Base-by-base conservation (phyloP, 2,113 vertebrate species). In the Hippocampus guttulatus region DNA sequence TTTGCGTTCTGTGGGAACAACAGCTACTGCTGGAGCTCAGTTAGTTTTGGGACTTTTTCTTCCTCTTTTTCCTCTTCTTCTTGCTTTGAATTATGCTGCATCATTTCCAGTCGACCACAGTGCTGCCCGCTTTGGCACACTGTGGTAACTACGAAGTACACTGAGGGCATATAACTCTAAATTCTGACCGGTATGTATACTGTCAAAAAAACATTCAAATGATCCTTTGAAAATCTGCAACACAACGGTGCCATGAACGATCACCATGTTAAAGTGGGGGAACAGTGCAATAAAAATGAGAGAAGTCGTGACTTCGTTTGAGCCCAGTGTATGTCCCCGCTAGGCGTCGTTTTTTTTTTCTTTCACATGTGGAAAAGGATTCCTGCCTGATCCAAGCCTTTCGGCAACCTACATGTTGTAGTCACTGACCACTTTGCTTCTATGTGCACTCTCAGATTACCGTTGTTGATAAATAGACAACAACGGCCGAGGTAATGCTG, bases 391-490 rank as follows among this genome's bases (percentile, higher is more conserved):
- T 54, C 52, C 21, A 33, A 40, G 18, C 33, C 33, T 10, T 40
- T 18, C 40, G 43, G 23, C 14, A 66, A n/a, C 55, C 16, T 25
- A 12, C 5, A 27, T 66, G 33, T 21, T 23, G 40, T 30, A 51
- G 64, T 25, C 30, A 61, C 43, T 60, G 33, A 55, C 64, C 67
- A 45, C 45, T 65, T 75, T 20, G 18, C 25, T 45, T 23, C 41
- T 64, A 49, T 58, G 52, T 63, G 64, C 38, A 52, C 49, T 71
- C 16, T 69, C 75, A 70, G 12, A 14, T 78, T 66, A 67, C 69
- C 51, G 2, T 55, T 55, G 65, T n/a, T 65, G 38, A 70, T 64
- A 33, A 69, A 74, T 62, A 33, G 15, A 27, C 38, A 52, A 68
- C 49, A 21, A 43, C 25, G 30, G 20, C 62, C 16, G 20, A 6